A percentile compares a stretch with the other conserved stretches of the same genome.
phyloP scores from a whole-genome alignment of 92 coral and sea anemone genomes.

The Paragorgia papillata region DNA sequence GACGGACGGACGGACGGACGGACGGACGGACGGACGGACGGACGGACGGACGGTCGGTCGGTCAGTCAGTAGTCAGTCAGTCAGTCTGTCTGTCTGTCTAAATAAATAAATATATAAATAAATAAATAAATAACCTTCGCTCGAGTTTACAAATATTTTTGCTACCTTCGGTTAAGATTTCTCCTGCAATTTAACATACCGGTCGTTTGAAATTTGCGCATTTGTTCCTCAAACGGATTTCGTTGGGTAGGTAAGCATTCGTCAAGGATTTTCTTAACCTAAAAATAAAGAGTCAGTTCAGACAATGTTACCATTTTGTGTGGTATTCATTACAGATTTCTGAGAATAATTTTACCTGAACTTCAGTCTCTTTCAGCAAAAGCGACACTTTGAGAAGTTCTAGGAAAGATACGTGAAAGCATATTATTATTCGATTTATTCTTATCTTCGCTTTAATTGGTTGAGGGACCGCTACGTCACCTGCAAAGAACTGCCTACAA shows the following conservation, averaged over 20 bases:
- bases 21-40: no score
- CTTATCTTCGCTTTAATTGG: no score
- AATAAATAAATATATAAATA: neutral
- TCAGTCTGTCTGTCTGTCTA: no score
- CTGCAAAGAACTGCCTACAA: no score
- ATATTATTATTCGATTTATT: no score
- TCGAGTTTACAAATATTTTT: no score
- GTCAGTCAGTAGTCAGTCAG: no score
- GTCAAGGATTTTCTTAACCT: slow-evolving; percentile 83
- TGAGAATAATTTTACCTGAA: slow-evolving; percentile 5
- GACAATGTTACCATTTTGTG: no score
- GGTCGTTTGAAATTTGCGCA: slow-evolving; percentile 69
- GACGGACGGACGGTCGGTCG: no score
- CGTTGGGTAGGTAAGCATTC: slow-evolving; percentile 62
- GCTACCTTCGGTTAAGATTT: neutral
- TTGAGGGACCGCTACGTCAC: neutral
- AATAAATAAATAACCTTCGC: neutral
- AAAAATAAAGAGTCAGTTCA: neutral
- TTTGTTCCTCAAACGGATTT: slow-evolving; percentile 85
- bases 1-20: no score
- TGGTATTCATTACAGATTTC: no score
- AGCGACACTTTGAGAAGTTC: slow-evolving; percentile 19
- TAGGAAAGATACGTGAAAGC: neutral
- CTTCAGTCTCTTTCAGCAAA: slow-evolving; percentile 25
- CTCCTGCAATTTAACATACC: slow-evolving; percentile 48